Percentiles rank a stretch among this genome's conserved stretches.
These are phyloP conservation scores for Argentina silus DNA, from an alignment of 2,797 vertebrate genomes.

Conservation along the genomic window DNA sequence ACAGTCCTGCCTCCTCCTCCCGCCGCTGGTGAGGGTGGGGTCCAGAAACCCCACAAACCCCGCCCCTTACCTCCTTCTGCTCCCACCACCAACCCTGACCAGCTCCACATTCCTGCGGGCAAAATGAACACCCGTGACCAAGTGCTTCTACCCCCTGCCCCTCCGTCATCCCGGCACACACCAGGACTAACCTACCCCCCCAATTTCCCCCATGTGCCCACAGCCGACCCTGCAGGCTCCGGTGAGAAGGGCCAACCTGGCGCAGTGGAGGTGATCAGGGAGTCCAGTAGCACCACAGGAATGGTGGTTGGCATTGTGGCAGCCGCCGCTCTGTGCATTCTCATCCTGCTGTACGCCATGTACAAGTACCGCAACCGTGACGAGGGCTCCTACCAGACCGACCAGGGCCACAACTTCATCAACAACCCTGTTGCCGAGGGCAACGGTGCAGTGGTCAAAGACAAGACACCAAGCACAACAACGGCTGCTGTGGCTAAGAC, in stretches of 20 bases:
- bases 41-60: conserved; percentile 74
- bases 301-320: conserved; percentile 90
- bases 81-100: conserved; percentile 81
- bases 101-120: conserved; percentile 89
- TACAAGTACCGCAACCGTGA: conserved; percentile 90
- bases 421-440: conserved; percentile 86
- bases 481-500: conserved; percentile 82
- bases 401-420: conserved; percentile 86
- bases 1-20: conserved; percentile 87
- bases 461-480: conserved; percentile 81
- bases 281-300: conserved; percentile 87
- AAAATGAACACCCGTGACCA: conserved; percentile 97
- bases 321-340: conserved; percentile 88
- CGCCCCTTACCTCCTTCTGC: conserved; percentile 76
- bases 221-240: conserved; percentile 89
- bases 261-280: conserved; percentile 85
- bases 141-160: conserved; percentile 82
- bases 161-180: conserved; percentile 82
- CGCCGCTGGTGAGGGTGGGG: conserved; percentile 75
- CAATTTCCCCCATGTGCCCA: conserved; percentile 93
- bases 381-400: conserved; percentile 86
- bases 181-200: conserved; percentile 89
- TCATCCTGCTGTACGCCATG: conserved; percentile 90
- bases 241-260: conserved; percentile 87
- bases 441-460: conserved; percentile 89